A percentile compares a stretch with the other conserved stretches of the same genome.
Evolutionary conservation across 2,113 vertebrate species (phyloP).

Genomic region (Eurystomus gularis): DNA sequence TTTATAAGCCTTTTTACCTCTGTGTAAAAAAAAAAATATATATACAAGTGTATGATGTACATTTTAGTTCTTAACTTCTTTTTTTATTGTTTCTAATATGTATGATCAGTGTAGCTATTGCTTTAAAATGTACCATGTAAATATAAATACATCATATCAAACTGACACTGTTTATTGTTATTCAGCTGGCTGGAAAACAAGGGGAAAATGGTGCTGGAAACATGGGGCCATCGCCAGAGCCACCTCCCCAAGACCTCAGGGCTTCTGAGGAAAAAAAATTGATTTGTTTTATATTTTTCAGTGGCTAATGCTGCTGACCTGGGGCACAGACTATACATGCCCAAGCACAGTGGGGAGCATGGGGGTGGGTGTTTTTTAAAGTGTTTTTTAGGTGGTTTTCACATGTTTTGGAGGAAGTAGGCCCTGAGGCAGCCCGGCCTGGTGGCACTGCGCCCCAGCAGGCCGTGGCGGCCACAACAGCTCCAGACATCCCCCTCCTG

Average conservation of each 20-base stretch:
- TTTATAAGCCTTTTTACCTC: slow-evolving; percentile 97
- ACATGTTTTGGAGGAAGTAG: accelerated
- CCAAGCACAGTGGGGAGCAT: accelerated
- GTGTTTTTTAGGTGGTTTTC: neutral
- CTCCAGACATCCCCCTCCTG: neutral
- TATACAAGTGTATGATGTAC: slow-evolving; percentile 98
- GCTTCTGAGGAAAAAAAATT: neutral
- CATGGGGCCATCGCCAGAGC: accelerated
- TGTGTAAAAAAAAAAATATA: slow-evolving; percentile 90
- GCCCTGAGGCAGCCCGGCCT: accelerated
- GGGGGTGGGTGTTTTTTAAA: neutral
- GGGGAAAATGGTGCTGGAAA: accelerated
- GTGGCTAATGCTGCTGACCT: too few relatives aligned
- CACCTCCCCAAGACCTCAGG: accelerated
- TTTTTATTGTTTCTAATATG: slow-evolving; percentile 96
- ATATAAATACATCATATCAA: slow-evolving; percentile 86
- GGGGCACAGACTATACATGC: accelerated
- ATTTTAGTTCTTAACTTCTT: slow-evolving; percentile 91
- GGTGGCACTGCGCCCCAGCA: accelerated
- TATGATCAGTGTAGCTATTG: slow-evolving; percentile 92
- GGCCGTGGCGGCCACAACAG: neutral
- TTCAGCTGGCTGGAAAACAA: neutral
- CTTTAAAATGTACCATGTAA: slow-evolving; percentile 91
- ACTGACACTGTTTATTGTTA: neutral
- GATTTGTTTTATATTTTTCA: accelerated